Evolutionary conservation across 2,888 invertebrate species (phyloP).

Genomic region (Bugula neritina): DNA sequence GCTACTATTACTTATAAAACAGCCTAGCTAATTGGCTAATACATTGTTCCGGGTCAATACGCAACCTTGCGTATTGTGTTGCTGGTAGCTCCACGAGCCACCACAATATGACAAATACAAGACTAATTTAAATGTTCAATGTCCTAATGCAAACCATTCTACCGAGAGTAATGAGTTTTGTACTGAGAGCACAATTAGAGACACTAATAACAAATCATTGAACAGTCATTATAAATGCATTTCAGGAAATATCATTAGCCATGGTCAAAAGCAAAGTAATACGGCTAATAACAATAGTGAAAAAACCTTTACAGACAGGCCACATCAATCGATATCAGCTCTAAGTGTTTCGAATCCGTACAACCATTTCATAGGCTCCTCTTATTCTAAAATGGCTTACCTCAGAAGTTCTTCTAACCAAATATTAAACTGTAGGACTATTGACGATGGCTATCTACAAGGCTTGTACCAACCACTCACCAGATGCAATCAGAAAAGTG

Average conservation of each 20-base stretch:
- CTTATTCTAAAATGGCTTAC: neutral
- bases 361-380: neutral
- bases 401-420: slow-evolving; percentile 21
- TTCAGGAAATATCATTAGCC: slow-evolving; percentile 12
- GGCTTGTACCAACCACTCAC: neutral
- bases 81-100: too few species aligned
- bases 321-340: neutral
- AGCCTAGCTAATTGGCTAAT: too few species aligned
- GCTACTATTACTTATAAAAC: too few species aligned
- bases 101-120: too few species aligned
- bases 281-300: neutral
- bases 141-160: neutral
- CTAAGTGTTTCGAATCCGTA: neutral
- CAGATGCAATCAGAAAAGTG: neutral
- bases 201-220: neutral
- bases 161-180: neutral
- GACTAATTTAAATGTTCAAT: neutral
- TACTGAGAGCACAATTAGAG: neutral
- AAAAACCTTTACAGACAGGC: neutral
- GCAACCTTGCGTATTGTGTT: too few species aligned
- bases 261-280: slow-evolving; percentile 2
- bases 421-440: slow-evolving; percentile 10
- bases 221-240: neutral
- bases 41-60: too few species aligned
- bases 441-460: slow-evolving; percentile 4